Evolutionary conservation across 1,140 invertebrate species (phyloP).

Genomic region (Vanessa tameamea): DNA sequence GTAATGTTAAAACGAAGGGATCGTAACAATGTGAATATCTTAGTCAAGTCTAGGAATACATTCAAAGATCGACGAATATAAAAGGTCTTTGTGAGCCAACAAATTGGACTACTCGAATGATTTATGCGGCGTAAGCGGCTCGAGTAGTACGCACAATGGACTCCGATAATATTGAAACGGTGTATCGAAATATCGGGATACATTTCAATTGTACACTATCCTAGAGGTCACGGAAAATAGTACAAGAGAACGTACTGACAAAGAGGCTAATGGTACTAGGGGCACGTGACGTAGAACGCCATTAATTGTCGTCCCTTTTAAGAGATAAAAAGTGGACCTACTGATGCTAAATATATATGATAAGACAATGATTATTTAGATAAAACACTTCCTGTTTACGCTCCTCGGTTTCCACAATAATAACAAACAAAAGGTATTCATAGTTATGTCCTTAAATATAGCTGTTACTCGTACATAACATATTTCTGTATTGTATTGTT

Average conservation of each 20-base stretch:
- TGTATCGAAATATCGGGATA: conserved; percentile 25
- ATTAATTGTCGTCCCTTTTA: neutral
- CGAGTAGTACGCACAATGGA: conserved; percentile 25
- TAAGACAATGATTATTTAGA: too few species aligned
- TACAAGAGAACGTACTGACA: conserved; percentile 3
- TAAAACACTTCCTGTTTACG: too few species aligned
- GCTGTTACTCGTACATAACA: neutral
- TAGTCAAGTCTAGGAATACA: neutral
- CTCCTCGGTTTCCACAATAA: too few species aligned
- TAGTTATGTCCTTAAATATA: neutral
- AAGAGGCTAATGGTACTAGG: conserved; percentile 3
- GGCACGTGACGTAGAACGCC: conserved; percentile 10
- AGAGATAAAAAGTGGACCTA: neutral
- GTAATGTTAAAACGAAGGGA: neutral
- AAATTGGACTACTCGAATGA: conserved; percentile 31
- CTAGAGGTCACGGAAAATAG: conserved; percentile 2
- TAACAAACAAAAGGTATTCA: neutral
- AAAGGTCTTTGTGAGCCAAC: conserved; percentile 20
- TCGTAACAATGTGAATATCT: conserved; percentile 6
- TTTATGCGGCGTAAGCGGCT: conserved; percentile 23
- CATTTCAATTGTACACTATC: conserved; percentile 17
- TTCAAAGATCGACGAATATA: conserved; percentile 13
- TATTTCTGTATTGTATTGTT: neutral
- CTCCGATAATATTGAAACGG: conserved; percentile 14
- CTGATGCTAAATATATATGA: too few species aligned